A percentile compares a stretch with the other conserved stretches of the same genome.
These are phyloP conservation scores for Eristalis tenax DNA, from an alignment of 2,888 invertebrate genomes.

Conservation along the genomic window DNA sequence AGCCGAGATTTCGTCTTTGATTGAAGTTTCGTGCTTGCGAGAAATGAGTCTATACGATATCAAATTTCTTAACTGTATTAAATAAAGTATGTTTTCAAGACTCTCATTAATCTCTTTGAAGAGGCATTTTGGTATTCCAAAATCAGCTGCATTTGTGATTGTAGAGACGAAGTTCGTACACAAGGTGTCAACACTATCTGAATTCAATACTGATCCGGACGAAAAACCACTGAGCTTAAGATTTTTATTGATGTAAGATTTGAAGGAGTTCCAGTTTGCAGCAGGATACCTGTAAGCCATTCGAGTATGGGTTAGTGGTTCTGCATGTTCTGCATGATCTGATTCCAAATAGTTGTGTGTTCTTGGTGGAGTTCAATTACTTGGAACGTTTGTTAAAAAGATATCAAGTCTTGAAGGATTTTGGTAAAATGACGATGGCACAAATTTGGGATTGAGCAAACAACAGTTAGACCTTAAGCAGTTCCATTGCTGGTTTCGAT, in stretches of 20 bases:
- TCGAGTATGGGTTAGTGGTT: background rate
- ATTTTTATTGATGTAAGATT: background rate
- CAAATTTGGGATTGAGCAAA: background rate
- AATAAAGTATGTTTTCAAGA: background rate
- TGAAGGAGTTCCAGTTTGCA: background rate
- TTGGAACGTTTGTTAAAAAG: conserved; percentile 1
- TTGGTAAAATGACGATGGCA: background rate
- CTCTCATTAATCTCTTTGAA: background rate
- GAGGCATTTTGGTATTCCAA: background rate
- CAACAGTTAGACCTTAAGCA: background rate
- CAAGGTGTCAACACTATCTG: background rate
- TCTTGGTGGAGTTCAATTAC: background rate
- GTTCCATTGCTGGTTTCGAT: conserved; percentile 1
- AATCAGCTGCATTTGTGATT: background rate
- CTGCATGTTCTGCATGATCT: background rate
- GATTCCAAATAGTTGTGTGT: background rate
- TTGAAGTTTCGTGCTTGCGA: background rate
- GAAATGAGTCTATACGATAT: background rate
- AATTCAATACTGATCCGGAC: background rate
- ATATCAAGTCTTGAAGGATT: background rate
- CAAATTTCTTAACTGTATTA: background rate
- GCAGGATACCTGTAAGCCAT: background rate
- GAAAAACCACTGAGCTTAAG: background rate
- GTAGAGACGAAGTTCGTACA: background rate
- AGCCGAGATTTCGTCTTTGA: background rate